phyloP scores from a whole-genome alignment of 1,140 invertebrate species.

The Lasioglossum baleicum region DNA sequence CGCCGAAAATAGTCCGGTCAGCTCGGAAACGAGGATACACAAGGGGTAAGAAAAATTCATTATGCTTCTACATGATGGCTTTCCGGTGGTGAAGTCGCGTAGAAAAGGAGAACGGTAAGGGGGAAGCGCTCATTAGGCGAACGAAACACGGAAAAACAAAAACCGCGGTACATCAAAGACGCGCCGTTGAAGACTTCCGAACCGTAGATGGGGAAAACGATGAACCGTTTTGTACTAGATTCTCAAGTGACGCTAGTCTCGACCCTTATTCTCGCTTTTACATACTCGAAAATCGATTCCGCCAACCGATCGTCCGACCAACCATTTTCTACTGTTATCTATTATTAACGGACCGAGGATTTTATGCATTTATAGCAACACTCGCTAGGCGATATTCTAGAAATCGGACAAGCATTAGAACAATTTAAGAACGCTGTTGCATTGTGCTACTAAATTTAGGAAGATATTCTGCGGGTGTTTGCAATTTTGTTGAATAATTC shows the following conservation, averaged over 20 bases:
- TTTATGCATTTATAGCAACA: too few relatives aligned
- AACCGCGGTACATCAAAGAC: slow-evolving; percentile 19
- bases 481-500: too few relatives aligned
- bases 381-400: too few relatives aligned
- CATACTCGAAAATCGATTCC: too few relatives aligned
- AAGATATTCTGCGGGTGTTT: too few relatives aligned
- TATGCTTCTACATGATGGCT: slow-evolving; percentile 21
- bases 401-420: too few relatives aligned
- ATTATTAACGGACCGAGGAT: too few relatives aligned
- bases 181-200: background rate
- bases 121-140: slow-evolving; percentile 21
- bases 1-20: slow-evolving; percentile 32
- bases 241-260: background rate
- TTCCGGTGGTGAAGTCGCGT: slow-evolving; percentile 9
- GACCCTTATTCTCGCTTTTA: background rate
- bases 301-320: too few relatives aligned
- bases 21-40: slow-evolving; percentile 19
- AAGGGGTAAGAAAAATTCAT: slow-evolving; percentile 40
- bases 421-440: too few relatives aligned
- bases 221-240: background rate
- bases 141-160: slow-evolving; percentile 5
- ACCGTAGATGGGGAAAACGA: background rate
- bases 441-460: too few relatives aligned
- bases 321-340: too few relatives aligned
- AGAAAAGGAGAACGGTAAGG: background rate